These are phyloP conservation scores for Enhydra lutris DNA, from an alignment of 2,113 vertebrate genomes.

Conservation along the genomic window DNA sequence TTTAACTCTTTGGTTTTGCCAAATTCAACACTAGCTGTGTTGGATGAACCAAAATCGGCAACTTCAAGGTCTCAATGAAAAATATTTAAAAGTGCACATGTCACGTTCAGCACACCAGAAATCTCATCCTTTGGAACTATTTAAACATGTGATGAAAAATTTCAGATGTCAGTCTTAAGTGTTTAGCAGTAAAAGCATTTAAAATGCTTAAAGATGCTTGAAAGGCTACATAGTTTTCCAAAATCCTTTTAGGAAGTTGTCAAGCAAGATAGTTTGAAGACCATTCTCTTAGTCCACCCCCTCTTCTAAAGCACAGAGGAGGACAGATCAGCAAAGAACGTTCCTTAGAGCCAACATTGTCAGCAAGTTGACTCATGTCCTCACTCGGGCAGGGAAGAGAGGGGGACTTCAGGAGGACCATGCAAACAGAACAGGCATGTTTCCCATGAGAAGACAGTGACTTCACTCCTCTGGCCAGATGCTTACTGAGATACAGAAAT, in stretches of 20 bases:
- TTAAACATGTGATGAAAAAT: background rate
- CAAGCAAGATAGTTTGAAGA: background rate
- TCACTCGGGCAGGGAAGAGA: background rate
- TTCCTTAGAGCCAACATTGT: background rate
- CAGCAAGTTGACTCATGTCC: background rate
- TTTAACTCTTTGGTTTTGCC: background rate
- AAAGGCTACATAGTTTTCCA: background rate
- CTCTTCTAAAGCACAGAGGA: background rate
- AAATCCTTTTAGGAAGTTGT: background rate
- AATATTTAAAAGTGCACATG: background rate
- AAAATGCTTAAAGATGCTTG: background rate
- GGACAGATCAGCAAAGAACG: fast-evolving
- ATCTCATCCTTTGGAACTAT: background rate
- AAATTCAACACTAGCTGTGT: background rate
- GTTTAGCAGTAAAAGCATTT: background rate
- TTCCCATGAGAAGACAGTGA: background rate
- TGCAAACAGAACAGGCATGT: fast-evolving
- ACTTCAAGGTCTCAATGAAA: background rate
- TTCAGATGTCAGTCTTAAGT: background rate
- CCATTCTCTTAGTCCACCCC: background rate
- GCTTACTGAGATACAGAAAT: background rate
- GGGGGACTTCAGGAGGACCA: background rate
- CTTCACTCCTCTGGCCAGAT: background rate
- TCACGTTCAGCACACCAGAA: background rate
- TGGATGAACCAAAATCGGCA: background rate